These are phyloP conservation scores for Crenuchus spilurus DNA, from an alignment of 2,797 vertebrate genomes.

Conservation along the genomic window DNA sequence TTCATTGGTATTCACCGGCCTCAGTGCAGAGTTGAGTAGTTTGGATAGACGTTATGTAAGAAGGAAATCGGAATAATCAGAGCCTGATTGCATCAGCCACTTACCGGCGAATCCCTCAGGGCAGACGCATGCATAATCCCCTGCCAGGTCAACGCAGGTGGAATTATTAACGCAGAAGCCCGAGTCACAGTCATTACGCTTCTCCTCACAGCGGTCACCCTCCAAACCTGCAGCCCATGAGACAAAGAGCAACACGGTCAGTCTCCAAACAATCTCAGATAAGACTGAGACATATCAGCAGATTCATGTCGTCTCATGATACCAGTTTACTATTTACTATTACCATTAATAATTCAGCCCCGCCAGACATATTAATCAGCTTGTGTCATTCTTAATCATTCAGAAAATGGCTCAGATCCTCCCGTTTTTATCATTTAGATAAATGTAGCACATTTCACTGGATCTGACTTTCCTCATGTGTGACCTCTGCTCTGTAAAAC, in stretches of 20 bases:
- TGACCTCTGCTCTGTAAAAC: too few species aligned
- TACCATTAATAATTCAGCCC: too few species aligned
- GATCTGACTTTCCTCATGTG: too few species aligned
- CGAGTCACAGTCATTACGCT: slow-evolving; percentile 77
- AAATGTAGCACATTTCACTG: too few species aligned
- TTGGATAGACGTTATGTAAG: slow-evolving; percentile 33
- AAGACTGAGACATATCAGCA: too few species aligned
- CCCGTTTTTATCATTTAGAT: too few species aligned
- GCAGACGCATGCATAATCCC: slow-evolving; percentile 78
- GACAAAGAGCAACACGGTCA: slow-evolving; percentile 6
- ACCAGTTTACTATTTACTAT: too few species aligned
- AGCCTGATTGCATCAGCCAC: slow-evolving; percentile 48
- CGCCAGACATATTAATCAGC: too few species aligned
- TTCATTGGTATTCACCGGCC: slow-evolving; percentile 17
- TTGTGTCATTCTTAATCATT: too few species aligned
- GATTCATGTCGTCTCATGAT: too few species aligned
- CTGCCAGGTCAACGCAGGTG: slow-evolving; percentile 78
- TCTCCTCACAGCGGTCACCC: slow-evolving; percentile 79
- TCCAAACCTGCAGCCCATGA: slow-evolving; percentile 68
- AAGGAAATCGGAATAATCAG: slow-evolving; percentile 47
- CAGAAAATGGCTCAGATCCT: too few species aligned
- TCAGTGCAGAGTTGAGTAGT: slow-evolving; percentile 22
- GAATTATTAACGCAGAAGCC: slow-evolving; percentile 80
- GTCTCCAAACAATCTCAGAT: background rate
- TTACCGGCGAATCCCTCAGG: slow-evolving; percentile 76